Percentiles rank a stretch among this genome's conserved stretches.
phyloP scores from a whole-genome alignment of 64 coral and sea anemone species.

The Trachythela sp. region DNA sequence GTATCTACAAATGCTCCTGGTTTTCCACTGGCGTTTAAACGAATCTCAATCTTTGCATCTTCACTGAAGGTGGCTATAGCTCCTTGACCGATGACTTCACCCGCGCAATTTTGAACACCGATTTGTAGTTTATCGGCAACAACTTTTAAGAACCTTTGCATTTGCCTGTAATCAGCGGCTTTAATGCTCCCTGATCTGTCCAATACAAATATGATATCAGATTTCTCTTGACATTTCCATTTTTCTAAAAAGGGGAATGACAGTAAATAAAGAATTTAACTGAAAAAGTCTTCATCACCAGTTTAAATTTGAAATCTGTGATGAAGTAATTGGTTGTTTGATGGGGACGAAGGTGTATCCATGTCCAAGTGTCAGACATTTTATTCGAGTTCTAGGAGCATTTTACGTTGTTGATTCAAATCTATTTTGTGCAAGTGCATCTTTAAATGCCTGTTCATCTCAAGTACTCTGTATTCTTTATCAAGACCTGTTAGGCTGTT shows the following conservation, averaged over 20 bases:
- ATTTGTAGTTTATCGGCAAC: neutral
- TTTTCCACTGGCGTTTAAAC: neutral
- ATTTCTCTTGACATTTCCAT: neutral
- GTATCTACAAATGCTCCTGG: neutral
- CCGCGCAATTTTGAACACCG: slow-evolving; percentile 18
- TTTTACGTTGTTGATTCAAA: too few species aligned
- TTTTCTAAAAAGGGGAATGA: neutral
- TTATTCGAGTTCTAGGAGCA: too few species aligned
- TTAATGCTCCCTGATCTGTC: slow-evolving; percentile 14
- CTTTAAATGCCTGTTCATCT: too few species aligned
- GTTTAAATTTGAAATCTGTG: too few species aligned
- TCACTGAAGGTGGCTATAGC: slow-evolving; percentile 36
- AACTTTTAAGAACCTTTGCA: slow-evolving; percentile 19
- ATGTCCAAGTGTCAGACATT: too few species aligned
- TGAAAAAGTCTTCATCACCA: too few species aligned
- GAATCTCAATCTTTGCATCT: neutral
- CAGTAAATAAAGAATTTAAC: too few species aligned
- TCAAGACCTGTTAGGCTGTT: too few species aligned
- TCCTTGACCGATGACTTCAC: slow-evolving; percentile 32
- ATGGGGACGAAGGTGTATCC: too few species aligned
- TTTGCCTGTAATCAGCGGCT: neutral
- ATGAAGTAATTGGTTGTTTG: too few species aligned
- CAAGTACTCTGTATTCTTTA: too few species aligned
- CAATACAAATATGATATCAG: neutral
- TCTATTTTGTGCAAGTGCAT: too few species aligned